Evolutionary conservation across 2,113 vertebrate species (phyloP).

Genomic region (Loxodonta africana): DNA sequence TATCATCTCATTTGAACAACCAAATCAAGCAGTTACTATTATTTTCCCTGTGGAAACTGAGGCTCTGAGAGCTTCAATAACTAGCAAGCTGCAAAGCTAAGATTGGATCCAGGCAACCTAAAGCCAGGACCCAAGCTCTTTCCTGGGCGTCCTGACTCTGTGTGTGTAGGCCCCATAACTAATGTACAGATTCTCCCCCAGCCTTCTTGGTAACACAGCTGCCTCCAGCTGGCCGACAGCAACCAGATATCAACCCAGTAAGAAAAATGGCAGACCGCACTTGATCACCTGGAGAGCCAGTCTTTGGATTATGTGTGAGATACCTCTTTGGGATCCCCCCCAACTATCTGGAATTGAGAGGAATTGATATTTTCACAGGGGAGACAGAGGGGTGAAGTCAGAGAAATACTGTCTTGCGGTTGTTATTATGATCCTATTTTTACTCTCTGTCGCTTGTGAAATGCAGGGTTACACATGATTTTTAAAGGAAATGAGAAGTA

Average conservation of each 20-base stretch:
- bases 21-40: not conserved
- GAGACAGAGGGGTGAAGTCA: not conserved
- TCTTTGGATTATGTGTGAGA: not conserved
- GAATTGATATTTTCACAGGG: not conserved
- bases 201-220: not conserved
- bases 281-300: not conserved
- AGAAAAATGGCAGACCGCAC: not conserved
- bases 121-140: not conserved
- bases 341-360: not conserved
- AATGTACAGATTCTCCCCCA: not conserved
- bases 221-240: not conserved
- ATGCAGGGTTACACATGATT: not conserved
- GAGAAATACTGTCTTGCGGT: not conserved
- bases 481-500: constrained; percentile 27
- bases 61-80: not conserved
- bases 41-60: not conserved
- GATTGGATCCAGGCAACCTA: not conserved
- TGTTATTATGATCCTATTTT: not conserved
- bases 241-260: not conserved
- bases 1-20: not conserved
- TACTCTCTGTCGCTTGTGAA: not conserved
- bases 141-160: not conserved
- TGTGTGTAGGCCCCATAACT: rapidly evolving
- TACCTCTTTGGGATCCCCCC: too few species aligned
- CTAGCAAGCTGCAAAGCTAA: not conserved